Percentiles rank a stretch among this genome's conserved stretches.
Evolutionary conservation across 2,888 invertebrate species (phyloP).

Genomic region (Oscheius onirici): DNA sequence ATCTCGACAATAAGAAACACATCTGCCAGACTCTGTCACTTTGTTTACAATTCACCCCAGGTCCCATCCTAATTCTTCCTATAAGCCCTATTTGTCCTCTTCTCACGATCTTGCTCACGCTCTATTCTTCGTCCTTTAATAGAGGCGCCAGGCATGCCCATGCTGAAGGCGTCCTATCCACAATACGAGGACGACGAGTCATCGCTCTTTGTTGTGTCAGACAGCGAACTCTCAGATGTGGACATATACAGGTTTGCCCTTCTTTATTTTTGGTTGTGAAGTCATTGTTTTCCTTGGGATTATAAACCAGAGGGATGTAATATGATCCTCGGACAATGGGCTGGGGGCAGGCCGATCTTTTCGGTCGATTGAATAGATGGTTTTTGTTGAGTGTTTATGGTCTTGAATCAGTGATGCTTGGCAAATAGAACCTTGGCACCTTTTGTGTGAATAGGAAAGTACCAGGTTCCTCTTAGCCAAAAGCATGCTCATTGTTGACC

Average conservation of each 20-base stretch:
- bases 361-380: too few relatives aligned
- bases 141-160: neutral
- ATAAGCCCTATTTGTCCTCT: constrained; percentile 22
- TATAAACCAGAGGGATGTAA: constrained; percentile 13
- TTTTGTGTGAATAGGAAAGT: too few relatives aligned
- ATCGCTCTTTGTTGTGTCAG: constrained; percentile 29
- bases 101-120: constrained; percentile 1
- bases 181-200: constrained; percentile 16
- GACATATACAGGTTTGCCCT: constrained; percentile 17
- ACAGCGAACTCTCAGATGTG: constrained; percentile 20
- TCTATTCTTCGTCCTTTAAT: constrained; percentile 16
- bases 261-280: constrained; percentile 2
- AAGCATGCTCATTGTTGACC: too few relatives aligned
- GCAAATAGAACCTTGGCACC: too few relatives aligned
- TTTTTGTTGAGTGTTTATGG: too few relatives aligned
- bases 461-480: too few relatives aligned
- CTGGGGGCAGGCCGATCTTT: too few relatives aligned
- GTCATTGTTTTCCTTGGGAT: neutral
- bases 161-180: constrained; percentile 17
- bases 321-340: constrained; percentile 10
- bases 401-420: too few relatives aligned
- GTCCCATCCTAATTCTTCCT: constrained; percentile 12
- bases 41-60: constrained; percentile 13
- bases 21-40: too few relatives aligned
- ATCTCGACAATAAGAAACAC: too few relatives aligned